Base-by-base conservation (phyloP, 2,113 vertebrate genomes). In the Megaceryle maxima region DNA sequence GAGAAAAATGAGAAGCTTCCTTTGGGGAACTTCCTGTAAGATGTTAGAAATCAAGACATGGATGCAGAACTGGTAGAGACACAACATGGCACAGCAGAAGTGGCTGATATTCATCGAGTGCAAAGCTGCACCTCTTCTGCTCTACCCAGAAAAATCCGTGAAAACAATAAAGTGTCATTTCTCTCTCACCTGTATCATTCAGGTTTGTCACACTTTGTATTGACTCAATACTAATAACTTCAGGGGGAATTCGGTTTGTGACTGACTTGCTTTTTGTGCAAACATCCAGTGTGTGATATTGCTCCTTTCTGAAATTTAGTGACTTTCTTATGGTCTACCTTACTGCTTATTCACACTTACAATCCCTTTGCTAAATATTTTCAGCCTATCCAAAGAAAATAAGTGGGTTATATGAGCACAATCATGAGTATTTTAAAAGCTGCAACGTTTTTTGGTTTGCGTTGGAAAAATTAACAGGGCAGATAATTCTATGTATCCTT, bases 281-380 rank as follows among this genome's bases (percentile, higher is more conserved):
- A 74, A 41, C 46, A 43, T 18, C 7, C 0, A 0, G 10, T 3
- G 15, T 29, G 21, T 24, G 70, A 44, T 31, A 25, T 7, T 17
- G 21, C 43, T 81, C 28, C 44, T 76, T 50, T 72, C 60, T 63
- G 46, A 86, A 86, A 59, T 46, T 10, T 16, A n/a, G 29, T 57
- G 39, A 24, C 53, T 41, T 64, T 66, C 43, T 59, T 12, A 29
- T 6, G 11, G 14, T 16, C 37, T 88, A 57, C 29, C 43, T 81
- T 66, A 13, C 60, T 50, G 51, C 50, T 68, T n/a, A 39, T 60
- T 86, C 55, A 43, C 9, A 25, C 28, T 66, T 74, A n/a, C 50
- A 43, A 63, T 68, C 31, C 24, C 8, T 26, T 56, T 81, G 51
- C 39, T 57, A 39, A 63, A 39, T 20, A 68, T 73, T 81, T 83